These are phyloP conservation scores for Clitarchus hookeri DNA, from an alignment of 2,888 invertebrate species.

Conservation along the genomic window DNA sequence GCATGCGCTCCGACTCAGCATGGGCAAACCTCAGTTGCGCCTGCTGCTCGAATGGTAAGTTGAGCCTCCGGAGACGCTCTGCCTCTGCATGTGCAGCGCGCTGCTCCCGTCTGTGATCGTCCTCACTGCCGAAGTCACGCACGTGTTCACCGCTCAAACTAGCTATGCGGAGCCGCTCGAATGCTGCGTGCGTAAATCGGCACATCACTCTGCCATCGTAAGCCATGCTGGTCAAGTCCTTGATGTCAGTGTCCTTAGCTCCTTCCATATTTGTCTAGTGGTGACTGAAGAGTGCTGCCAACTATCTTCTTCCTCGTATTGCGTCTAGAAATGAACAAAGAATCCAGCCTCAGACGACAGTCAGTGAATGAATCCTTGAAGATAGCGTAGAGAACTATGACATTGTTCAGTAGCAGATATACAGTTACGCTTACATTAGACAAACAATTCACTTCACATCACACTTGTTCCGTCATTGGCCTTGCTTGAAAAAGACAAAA, in stretches of 20 bases:
- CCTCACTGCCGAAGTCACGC: not conserved
- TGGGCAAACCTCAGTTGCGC: not conserved
- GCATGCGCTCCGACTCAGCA: not conserved
- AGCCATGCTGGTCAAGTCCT: not conserved
- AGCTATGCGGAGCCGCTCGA: not conserved
- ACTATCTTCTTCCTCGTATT: not conserved
- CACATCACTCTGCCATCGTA: conserved; percentile 14
- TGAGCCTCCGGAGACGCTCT: not conserved
- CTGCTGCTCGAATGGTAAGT: not conserved
- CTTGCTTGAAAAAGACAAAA: not conserved
- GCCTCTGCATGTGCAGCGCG: not conserved
- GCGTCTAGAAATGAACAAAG: conserved; percentile 14
- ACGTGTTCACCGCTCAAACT: too few relatives aligned
- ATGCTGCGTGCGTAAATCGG: not conserved
- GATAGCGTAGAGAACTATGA: not conserved
- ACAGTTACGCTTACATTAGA: not conserved
- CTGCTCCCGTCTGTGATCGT: not conserved
- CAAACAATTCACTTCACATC: not conserved
- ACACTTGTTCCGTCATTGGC: not conserved
- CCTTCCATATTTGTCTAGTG: not conserved
- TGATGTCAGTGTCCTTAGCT: not conserved
- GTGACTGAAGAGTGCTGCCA: not conserved
- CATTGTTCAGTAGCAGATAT: not conserved
- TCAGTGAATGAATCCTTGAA: conserved; percentile 1
- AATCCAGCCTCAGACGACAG: conserved; percentile 7